Evolutionary conservation across 2,797 vertebrate species (phyloP), one percentile per base, ranked within the genome.

Genomic region (Vultur gryphus): DNA sequence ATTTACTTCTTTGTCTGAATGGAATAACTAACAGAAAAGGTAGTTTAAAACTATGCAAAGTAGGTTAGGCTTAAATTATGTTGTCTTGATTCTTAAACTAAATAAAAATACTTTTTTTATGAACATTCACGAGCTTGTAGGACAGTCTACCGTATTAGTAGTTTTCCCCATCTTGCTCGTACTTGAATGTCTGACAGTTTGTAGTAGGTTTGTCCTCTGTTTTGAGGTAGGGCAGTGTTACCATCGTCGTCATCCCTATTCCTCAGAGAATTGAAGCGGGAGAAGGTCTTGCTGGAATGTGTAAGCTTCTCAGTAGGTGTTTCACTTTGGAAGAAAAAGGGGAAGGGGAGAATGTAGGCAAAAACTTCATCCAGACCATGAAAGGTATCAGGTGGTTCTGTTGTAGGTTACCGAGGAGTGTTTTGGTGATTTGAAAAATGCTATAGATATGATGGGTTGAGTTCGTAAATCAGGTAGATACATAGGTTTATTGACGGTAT

Each of bases 241-340:
- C 6, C 6, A 4, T 55, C 14, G 3, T 54, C 31, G 3, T 54
- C 31, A 24, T 66, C 15, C 16, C 3, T 15, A 0, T 67, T 77
- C 24, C 16, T 49, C 19, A 31, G 59, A 49, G 35, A 71, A 16
- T 0, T 65, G 49, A 81, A 82, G 25, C 35, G 52, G 57, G 35
- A 43, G 41, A 64, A 5, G 3, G 5, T 80, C 18, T 58, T 43
- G 2, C 11, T 64, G 35, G 54, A 43, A 20, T 46, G 57, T 67
- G 6, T 39, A 41, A 79, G 23, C 28, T 72, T 86, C 8, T 80
- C 10, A 29, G 29, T 64, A 37, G 48, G 5, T 84, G 16, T 6
- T 92, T 23, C 51, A 8, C 37, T 65, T 81, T n/a, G 21, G 44
- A 85, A 87, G 41, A 44, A 64, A 26, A 71, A 73, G 9, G 28